Conservation (phyloP, 2,113 vertebrate genomes). For the Centrocercus urophasianus region DNA sequence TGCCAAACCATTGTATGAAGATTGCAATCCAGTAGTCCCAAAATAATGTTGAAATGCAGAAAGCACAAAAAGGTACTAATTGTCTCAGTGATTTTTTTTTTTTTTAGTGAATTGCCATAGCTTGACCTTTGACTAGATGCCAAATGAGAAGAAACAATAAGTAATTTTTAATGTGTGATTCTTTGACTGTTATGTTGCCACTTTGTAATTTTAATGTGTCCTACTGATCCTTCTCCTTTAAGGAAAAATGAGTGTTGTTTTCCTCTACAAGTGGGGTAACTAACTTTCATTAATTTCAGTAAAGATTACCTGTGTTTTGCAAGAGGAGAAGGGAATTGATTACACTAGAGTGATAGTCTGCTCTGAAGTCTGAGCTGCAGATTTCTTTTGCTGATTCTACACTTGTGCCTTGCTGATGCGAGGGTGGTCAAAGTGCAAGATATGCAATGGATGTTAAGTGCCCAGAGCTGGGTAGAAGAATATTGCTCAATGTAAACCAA, state of each 20-base stretch:
- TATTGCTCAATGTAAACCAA: slow-evolving; percentile 1
- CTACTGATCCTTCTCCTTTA: slow-evolving; percentile 64
- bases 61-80: slow-evolving; percentile 25
- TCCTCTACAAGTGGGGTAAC: neutral
- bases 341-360: slow-evolving; percentile 20
- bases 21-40: neutral
- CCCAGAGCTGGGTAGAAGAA: slow-evolving; percentile 5
- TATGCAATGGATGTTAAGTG: neutral
- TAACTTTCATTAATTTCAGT: neutral
- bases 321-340: slow-evolving; percentile 34
- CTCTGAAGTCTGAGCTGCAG: slow-evolving; percentile 38
- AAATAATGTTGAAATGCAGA: slow-evolving; percentile 1
- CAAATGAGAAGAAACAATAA: slow-evolving; percentile 27
- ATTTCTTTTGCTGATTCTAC: slow-evolving; percentile 34
- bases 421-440: slow-evolving; percentile 13
- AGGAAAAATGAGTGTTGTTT: slow-evolving; percentile 5
- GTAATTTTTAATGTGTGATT: slow-evolving; percentile 31
- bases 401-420: slow-evolving; percentile 37
- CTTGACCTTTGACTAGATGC: slow-evolving; percentile 24
- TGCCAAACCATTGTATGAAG: neutral
- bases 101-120: slow-evolving; percentile 38
- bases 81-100: neutral
- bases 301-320: neutral
- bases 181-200: slow-evolving; percentile 57
- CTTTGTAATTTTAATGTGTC: slow-evolving; percentile 64